Evolutionary conservation across 2,113 vertebrate genomes (phyloP), one percentile per base, ranked within the genome.

Genomic region (Pachypanchax playfairii): DNA sequence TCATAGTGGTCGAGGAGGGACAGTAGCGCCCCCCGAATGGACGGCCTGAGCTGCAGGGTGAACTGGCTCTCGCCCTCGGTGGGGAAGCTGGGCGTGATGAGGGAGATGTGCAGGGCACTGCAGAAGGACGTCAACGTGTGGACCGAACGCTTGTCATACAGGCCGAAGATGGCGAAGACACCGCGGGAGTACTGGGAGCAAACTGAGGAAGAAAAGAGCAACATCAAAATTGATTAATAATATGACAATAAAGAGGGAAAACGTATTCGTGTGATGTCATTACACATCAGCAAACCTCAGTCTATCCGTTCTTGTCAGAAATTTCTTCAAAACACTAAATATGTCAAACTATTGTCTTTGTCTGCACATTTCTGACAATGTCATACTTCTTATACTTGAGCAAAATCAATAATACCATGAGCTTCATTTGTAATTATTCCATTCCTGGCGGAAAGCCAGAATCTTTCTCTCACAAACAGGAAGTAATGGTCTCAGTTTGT

Each of bases 121-220:
- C 97, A 99, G 94, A 99, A 99, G 15, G 97, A 98, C 60, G 97
- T 98, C 93, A 99, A 89, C 55, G 97, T 98, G 71, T 98, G 96
- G 8, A 99, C 97, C 1, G 97, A 99, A 83, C 96, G 95, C 92
- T 98, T 98, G 80, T 99, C 97, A 49, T 99, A 99, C 66, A 99
- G 94, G 90, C 97, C 97, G 88, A 99, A 99, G 88, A 99, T 99
- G 89, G 97, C 97, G 82, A 98, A 99, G 81, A 99, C 97, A 86
- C 97, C 97, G 72, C 97, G 93, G 49, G 97, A 98, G 85, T 98
- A 99, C 91, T 99, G 97, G 65, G 97, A 99, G 89, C 97, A 99
- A 86, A 99, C 97, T 98, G 92, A 0, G 38, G 41, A 3, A n/a
- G 25, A 43, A 60, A n/a, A 59, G 5, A 18, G 31, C 6, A 28